Base-by-base conservation (phyloP, 2,113 vertebrate species). In the Pandion haliaetus region DNA sequence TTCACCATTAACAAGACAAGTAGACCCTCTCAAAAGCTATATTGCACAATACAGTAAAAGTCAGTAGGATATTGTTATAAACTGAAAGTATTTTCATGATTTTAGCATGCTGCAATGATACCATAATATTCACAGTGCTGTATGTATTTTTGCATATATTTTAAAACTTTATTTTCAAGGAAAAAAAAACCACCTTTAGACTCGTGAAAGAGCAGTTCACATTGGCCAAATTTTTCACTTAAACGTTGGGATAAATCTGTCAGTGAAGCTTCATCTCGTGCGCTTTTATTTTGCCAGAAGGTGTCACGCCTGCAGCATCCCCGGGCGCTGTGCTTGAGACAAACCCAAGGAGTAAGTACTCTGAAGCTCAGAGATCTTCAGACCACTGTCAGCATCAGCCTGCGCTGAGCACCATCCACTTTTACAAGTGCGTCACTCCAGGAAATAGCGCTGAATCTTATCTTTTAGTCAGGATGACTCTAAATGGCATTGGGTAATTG, bases 1-100 rank as follows among this genome's bases (percentile, higher is more conserved):
- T 3, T 40, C 54, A 17, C 76, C 4, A 2, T 2, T 19, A 58
- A 17, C 0, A 4, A 40, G 19, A 5, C 0, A 5, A 55, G 38
- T 2, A 52, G 79, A 71, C 17, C 50, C 42, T 65, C 82, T 34
- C 59, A 57, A 49, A 63, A 74, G 31, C 40, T 26, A 54, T 29
- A 4, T 12, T 8, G 50, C 52, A 31, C 57, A 31, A 0, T 0
- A 4, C 1, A 18, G 57, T 25, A 26, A 15, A 36, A 63, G 7
- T 24, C 47, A 6, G 44, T 5, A 42, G 38, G 38, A 62, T 24
- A 25, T 4, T 40, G 38, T 31, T 9, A 3, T 2, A 11, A 74
- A 23, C 38, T 14, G 61, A 6, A 11, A 36, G 25, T 2, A 5
- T 71, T 40, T 52, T 20, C 38, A 28, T 14, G 1, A 19, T 29